Evolutionary conservation across 2,113 vertebrate genomes (phyloP), one percentile per base, ranked within the genome.

Genomic region (Danionella cerebrum): DNA sequence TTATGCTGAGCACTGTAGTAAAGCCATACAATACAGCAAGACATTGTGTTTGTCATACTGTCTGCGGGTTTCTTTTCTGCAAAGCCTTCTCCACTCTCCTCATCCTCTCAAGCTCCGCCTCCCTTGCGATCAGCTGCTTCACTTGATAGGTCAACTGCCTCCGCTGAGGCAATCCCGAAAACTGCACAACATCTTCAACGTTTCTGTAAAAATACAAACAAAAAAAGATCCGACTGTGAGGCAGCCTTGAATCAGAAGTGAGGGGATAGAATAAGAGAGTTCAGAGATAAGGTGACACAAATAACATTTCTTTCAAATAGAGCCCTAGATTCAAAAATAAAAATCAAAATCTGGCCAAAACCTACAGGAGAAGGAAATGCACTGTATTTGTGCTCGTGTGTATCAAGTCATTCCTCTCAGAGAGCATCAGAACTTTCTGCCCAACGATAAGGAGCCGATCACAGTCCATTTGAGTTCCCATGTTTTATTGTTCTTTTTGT

Each of bases 71-170:
- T 3, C 84, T 67, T 0, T 84, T 82, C 48, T 84, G 81, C 57
- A 91, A 82, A 19, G 80, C 19, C 1, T 84, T 89, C 75, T 98
- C 96, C 0, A 75, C 78, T 73, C 94, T 87, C 77, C 94, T 89
- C 95, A 98, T 94, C 85, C 88, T 93, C 84, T 98, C 96, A 81
- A 94, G 79, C 77, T 97, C 93, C 0, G 96, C 91, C 84, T 98
- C 96, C 16, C 90, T 85, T 63, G 93, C 90, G 0, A 98, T 92
- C 58, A 96, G 93, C 81, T 98, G 96, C 83, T 94, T 96, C 81
- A 93, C 89, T 83, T 97, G 95, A 83, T 98, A 98, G 3, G 91
- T 93, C 64, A 98, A 85, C 75, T 90, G 93, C 21, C 91, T 89
- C 8, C 87, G 93, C 1, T 85, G 80, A 0, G 94, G 94, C 39